Evolutionary conservation across 1,140 invertebrate genomes (phyloP).

Genomic region (Drosophila sturtevanti): DNA sequence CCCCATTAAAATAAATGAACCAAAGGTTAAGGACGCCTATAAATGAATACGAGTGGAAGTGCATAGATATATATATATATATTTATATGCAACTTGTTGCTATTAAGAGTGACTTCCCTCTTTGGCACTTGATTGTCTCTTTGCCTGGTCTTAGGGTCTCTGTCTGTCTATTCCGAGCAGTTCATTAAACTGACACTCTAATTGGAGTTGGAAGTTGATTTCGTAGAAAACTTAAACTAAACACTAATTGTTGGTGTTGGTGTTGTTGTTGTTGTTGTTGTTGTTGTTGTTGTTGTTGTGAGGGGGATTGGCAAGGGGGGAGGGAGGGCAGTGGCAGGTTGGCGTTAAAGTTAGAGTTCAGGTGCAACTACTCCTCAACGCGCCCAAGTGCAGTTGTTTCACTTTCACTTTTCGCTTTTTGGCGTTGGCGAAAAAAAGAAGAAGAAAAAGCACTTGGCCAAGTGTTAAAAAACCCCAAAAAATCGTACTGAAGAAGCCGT

Average conservation of each 20-base stretch:
- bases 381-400: slow-evolving; percentile 70
- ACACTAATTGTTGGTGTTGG: slow-evolving; percentile 49
- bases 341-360: slow-evolving; percentile 60
- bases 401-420: slow-evolving; percentile 72
- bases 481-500: slow-evolving; percentile 56
- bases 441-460: slow-evolving; percentile 74
- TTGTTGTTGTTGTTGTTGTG: slow-evolving; percentile 34
- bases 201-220: slow-evolving; percentile 76
- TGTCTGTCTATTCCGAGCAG: slow-evolving; percentile 40
- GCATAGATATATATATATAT: not conserved
- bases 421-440: slow-evolving; percentile 59
- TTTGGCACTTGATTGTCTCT: slow-evolving; percentile 14
- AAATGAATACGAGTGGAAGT: not conserved
- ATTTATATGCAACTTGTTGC: slow-evolving; percentile 18
- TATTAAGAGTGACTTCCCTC: slow-evolving; percentile 30
- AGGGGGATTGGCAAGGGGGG: slow-evolving; percentile 5
- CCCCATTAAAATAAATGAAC: slow-evolving; percentile 18
- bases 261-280: slow-evolving; percentile 43
- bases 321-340: slow-evolving; percentile 23
- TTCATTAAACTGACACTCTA: slow-evolving; percentile 80
- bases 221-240: slow-evolving; percentile 64
- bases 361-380: slow-evolving; percentile 63
- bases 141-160: slow-evolving; percentile 26
- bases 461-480: slow-evolving; percentile 43
- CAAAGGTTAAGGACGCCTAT: slow-evolving; percentile 54